Base-by-base conservation (phyloP, 2,888 invertebrate genomes). In the Petrolisthes cinctipes region DNA sequence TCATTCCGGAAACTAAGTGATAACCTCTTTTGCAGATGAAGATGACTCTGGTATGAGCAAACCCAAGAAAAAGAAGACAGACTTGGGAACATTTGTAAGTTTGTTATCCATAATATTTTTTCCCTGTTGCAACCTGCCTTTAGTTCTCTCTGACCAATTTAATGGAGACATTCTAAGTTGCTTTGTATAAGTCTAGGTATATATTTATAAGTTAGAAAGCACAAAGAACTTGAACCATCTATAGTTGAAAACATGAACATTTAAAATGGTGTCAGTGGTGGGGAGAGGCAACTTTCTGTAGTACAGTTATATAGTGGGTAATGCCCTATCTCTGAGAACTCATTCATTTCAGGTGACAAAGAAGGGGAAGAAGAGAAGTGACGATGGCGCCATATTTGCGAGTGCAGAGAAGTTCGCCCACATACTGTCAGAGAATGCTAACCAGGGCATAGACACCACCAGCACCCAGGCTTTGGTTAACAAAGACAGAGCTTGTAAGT, bases 381-480 rank as follows among this genome's bases (percentile, higher is more conserved):
- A 56, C 4, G 9, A 82, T 57, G 73, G 71, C n/a, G 76, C 85
- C 4, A 88, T 88, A 85, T 88, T 85, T 82, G 88, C 85, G 17
- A 82, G 82, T 78, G 88, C 88, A 51, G 88, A 88, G n/a, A 76
- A 56, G 56, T 88, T 88, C 78, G 82, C 83, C 51, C 84, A 88
- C 37, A 9, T 88, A 14, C 82, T 88, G 17, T 85, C 85, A 76
- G 88, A 88, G 20, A 88, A 88, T 84, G 86, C 61, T 23, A 83
- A 78, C 3, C 78, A 11, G 5, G 85, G 73, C 17, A 68, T 68
- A n/a, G 56, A 81, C 66, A 53, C 68, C 6, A 76, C 56, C 54
- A 85, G 85, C 5, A 71, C 71, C 5, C 84, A 85, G 51, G 81
- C 84, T 17, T n/a, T 88, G 37, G 68, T 76, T 20, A 88, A 88